These are phyloP conservation scores for Saguinus midas DNA, from an alignment of 2,113 vertebrate species.

Conservation along the genomic window DNA sequence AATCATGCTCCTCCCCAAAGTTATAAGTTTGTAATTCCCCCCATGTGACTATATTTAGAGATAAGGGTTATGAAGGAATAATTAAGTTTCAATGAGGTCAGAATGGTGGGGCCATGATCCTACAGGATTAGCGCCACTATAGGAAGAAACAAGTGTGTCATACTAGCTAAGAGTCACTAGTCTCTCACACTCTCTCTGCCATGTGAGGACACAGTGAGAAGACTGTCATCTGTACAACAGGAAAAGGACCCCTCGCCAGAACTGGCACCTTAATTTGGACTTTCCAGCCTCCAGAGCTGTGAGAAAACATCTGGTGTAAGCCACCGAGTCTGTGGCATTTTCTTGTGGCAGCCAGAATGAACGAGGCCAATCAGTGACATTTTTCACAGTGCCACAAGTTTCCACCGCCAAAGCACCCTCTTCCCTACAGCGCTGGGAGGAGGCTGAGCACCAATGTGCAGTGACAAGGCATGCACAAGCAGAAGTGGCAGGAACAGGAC, in stretches of 20 bases:
- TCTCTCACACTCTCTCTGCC: not conserved
- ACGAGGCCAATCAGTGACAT: not conserved
- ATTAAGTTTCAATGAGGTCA: not conserved
- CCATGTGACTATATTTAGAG: not conserved
- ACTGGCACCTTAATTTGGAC: not conserved
- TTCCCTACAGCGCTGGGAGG: not conserved
- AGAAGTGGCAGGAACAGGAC: not conserved
- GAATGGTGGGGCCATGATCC: not conserved
- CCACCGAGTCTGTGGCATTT: not conserved
- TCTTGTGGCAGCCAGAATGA: not conserved
- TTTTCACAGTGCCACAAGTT: not conserved
- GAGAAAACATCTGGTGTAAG: not conserved
- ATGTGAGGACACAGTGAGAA: not conserved
- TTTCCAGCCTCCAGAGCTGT: not conserved
- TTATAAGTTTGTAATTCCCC: not conserved
- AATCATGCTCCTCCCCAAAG: not conserved
- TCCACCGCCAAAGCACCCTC: not conserved
- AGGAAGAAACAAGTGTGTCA: not conserved
- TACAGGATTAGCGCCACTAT: not conserved
- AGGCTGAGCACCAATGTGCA: not conserved
- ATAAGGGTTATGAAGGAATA: not conserved
- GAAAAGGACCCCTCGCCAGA: not conserved
- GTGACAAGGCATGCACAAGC: too few species aligned
- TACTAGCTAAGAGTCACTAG: too few species aligned
- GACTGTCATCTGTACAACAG: not conserved